phyloP scores from a whole-genome alignment of 2,113 vertebrate species.

The Callopanchax toddi region DNA sequence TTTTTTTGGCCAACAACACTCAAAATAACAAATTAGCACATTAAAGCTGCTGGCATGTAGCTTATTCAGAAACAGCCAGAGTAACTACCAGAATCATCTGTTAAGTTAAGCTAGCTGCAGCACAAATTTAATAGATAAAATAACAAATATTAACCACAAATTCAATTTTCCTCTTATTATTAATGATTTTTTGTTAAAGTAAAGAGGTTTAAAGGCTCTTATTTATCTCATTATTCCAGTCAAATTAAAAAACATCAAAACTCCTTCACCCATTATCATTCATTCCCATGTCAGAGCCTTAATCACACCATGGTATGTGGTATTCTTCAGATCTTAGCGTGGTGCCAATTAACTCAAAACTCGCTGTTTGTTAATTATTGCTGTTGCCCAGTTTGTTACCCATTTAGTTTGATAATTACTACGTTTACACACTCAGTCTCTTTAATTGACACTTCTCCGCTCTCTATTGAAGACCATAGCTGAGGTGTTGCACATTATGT shows the following conservation, averaged over 20 bases:
- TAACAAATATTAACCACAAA: no score
- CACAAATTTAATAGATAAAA: no score
- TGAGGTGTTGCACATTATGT: slow-evolving; percentile 27
- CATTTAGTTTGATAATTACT: slow-evolving; percentile 64
- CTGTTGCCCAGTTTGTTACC: slow-evolving; percentile 27
- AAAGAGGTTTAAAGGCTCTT: no score
- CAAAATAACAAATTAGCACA: no score
- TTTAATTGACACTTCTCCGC: slow-evolving; percentile 55
- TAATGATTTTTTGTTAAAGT: no score
- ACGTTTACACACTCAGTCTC: slow-evolving; percentile 40
- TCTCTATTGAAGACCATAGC: slow-evolving; percentile 35
- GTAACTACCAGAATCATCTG: background rate
- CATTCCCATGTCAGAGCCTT: slow-evolving; percentile 41
- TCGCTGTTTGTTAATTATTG: slow-evolving; percentile 65
- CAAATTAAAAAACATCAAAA: slow-evolving; percentile 61
- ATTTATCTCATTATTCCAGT: no score
- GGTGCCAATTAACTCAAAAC: slow-evolving; percentile 51
- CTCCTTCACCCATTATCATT: slow-evolving; percentile 47
- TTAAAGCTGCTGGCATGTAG: background rate
- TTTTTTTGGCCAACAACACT: no score
- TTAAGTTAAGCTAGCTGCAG: background rate
- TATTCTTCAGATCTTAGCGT: slow-evolving; percentile 39
- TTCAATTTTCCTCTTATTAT: no score
- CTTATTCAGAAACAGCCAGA: no score
- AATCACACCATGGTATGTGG: slow-evolving; percentile 39